Conservation (phyloP, 1,140 invertebrate species). For the Probaryconus sp. region DNA sequence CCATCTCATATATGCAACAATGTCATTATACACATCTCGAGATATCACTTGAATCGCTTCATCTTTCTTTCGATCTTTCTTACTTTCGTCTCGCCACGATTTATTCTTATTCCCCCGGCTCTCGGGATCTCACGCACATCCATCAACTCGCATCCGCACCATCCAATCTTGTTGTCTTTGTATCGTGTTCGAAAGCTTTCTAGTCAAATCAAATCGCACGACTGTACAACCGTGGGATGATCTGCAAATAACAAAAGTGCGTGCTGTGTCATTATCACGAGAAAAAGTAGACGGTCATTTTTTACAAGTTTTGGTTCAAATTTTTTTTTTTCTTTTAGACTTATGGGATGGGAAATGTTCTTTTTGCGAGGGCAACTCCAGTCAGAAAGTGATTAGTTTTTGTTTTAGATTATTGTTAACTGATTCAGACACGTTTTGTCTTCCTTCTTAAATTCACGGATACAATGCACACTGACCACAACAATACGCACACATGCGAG, state of each 20-base stretch:
- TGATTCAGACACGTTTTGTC: too few relatives aligned
- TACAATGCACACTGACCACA: too few relatives aligned
- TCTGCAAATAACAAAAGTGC: constrained; percentile 77
- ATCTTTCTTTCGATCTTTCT: constrained; percentile 66
- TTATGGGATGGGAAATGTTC: too few relatives aligned
- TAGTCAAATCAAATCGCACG: constrained; percentile 78
- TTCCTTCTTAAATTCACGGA: too few relatives aligned
- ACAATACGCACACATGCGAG: too few relatives aligned
- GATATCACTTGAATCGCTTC: constrained; percentile 64
- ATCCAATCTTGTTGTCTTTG: constrained; percentile 79
- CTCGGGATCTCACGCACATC: constrained; percentile 77
- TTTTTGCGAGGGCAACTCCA: too few relatives aligned
- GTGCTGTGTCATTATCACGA: constrained; percentile 72
- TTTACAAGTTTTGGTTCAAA: too few relatives aligned
- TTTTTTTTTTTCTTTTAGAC: too few relatives aligned
- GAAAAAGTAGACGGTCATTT: constrained; percentile 45
- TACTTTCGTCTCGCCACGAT: constrained; percentile 62
- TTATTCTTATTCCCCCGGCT: constrained; percentile 69
- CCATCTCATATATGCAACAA: constrained; percentile 31
- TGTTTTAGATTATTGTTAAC: too few relatives aligned
- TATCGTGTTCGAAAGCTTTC: constrained; percentile 78
- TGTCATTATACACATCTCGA: constrained; percentile 55
- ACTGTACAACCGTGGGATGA: constrained; percentile 77
- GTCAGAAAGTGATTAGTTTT: too few relatives aligned
- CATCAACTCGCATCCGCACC: constrained; percentile 77